Base-by-base conservation (phyloP, 2,888 invertebrate genomes). In the Drosophila differens region DNA sequence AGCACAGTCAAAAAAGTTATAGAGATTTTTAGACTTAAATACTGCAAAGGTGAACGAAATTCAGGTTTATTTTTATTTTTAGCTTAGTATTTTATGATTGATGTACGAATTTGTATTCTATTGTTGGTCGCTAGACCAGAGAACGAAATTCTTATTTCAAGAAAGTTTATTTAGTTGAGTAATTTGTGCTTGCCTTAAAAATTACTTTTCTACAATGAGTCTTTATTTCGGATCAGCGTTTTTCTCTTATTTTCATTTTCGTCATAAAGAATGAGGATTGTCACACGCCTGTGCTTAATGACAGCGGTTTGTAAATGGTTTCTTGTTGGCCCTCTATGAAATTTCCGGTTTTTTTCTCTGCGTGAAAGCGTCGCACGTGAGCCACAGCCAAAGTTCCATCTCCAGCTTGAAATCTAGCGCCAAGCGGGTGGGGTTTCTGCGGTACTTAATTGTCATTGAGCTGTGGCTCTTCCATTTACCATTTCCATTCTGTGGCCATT, bases 331-430 rank as follows among this genome's bases (percentile, higher is more conserved):
- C 77, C 77, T 79, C 61, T 70, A 55, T 63, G 65, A 63, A 70
- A 77, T 77, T 81, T 77, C 79, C 78, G 78, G 79, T 81, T 77
- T 63, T 14, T 60, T 22, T 66, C 22, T 25, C 54, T 22, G 30
- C 58, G 81, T 65, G 79, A 79, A 79, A 79, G 79, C 81, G 66
- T 16, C 62, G 65, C 81, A 81, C 81, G 77, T 80, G 81, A 69
- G 72, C 19, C 55, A 65, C 33, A 35, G 49, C 28, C n/a, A 19
- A 19, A 28, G 49, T 28, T 33, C 47, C 35, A 44, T 12, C 30
- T 33, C 16, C 47, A 33, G 33, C 33, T 52, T 47, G 0, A 25
- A 47, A 16, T 16, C 47, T 4, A 47, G 16, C 14, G 14, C 16
- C 52, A 22, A 55, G 52, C 33, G 51, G 30, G 25, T 22, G 41